Conservation (phyloP, 2,888 invertebrate genomes). For the Melinaea menophilus region DNA sequence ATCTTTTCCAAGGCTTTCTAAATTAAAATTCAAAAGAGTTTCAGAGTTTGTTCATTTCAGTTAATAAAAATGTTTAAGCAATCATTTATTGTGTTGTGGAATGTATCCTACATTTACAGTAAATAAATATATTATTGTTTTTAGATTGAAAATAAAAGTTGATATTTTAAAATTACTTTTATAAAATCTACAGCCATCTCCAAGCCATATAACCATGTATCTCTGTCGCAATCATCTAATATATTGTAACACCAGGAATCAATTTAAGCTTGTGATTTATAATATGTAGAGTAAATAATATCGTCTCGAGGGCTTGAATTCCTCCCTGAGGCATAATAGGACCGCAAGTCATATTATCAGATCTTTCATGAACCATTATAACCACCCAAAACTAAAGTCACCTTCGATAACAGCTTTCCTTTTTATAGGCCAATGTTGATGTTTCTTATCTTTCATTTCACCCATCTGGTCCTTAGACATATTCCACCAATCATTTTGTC, state of each 20-base stretch:
- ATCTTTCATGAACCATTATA: slow-evolving; percentile 95
- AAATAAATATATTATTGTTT: too few relatives aligned
- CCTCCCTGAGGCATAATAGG: slow-evolving; percentile 97
- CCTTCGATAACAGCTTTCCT: slow-evolving; percentile 92
- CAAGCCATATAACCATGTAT: slow-evolving; percentile 95
- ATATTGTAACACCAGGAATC: slow-evolving; percentile 86
- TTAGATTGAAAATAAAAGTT: not conserved
- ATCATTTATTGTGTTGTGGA: too few relatives aligned
- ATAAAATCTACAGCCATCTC: slow-evolving; percentile 98
- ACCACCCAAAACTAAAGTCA: slow-evolving; percentile 93
- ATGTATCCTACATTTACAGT: too few relatives aligned
- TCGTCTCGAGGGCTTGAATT: slow-evolving; percentile 92
- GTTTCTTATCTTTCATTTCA: slow-evolving; percentile 63
- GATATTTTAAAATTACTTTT: slow-evolving; percentile 81
- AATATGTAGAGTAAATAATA: slow-evolving; percentile 92
- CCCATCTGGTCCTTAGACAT: slow-evolving; percentile 59
- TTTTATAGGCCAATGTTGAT: slow-evolving; percentile 87
- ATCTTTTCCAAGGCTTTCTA: not conserved
- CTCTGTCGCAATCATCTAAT: slow-evolving; percentile 96
- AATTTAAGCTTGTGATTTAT: slow-evolving; percentile 82
- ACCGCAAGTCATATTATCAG: slow-evolving; percentile 92
- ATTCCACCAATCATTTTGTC: slow-evolving; percentile 54
- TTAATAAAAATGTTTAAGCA: too few relatives aligned
- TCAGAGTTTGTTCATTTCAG: not conserved
- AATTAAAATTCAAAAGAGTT: slow-evolving; percentile 2